Evolutionary conservation across 2,113 vertebrate species (phyloP).

Genomic region (Oncorhynchus gorbuscha): DNA sequence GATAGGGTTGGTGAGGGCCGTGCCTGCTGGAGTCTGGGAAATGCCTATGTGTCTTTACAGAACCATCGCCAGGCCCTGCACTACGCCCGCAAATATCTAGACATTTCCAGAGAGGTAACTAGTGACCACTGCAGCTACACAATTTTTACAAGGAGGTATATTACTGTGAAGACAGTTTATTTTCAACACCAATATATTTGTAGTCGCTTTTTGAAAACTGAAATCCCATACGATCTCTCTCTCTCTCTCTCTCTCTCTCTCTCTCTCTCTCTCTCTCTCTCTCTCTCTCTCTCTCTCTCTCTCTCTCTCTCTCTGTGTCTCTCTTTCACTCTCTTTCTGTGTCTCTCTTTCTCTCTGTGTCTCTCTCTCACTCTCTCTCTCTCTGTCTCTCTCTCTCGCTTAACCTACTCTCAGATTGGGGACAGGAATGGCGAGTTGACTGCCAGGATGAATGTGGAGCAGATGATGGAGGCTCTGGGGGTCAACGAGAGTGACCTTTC

Average conservation of each 20-base stretch:
- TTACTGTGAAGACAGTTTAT: background rate
- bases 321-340: background rate
- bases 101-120: conserved; percentile 90
- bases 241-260: background rate
- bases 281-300: too few relatives aligned
- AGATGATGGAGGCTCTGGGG: conserved; percentile 83
- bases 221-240: too few relatives aligned
- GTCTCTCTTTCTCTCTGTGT: background rate
- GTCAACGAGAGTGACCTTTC: conserved; percentile 72
- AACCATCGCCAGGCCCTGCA: conserved; percentile 88
- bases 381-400: background rate
- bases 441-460: conserved; percentile 82
- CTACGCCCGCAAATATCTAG: conserved; percentile 88
- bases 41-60: conserved; percentile 89
- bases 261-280: background rate
- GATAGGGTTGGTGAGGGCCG: conserved; percentile 92
- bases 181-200: background rate
- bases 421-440: conserved; percentile 88
- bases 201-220: too few relatives aligned
- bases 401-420: conserved; percentile 76
- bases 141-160: background rate
- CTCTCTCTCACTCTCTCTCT: background rate
- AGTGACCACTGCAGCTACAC: conserved; percentile 63
- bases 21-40: conserved; percentile 96
- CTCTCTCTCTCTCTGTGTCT: background rate